Conservation (phyloP, 2,888 invertebrate species). For the Notocelia uddmanniana region DNA sequence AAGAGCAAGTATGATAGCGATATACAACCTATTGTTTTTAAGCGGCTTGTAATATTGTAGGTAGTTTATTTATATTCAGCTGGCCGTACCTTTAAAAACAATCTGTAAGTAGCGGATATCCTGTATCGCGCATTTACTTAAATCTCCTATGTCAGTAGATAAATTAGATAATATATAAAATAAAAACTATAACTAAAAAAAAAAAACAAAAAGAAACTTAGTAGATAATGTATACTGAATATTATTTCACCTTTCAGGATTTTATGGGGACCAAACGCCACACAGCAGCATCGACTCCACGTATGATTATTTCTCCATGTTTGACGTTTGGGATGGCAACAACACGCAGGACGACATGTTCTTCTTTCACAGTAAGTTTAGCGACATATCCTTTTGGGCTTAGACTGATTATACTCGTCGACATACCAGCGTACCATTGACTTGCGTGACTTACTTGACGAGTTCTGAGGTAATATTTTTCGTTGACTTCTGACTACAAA, state of each 20-base stretch:
- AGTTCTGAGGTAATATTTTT: neutral
- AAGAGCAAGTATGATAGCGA: too few relatives aligned
- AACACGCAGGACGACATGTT: constrained; percentile 66
- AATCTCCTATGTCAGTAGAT: neutral
- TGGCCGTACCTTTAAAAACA: neutral
- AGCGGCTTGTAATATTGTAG: neutral
- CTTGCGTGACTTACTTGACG: neutral
- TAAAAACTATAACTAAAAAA: too few relatives aligned
- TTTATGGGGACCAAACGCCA: constrained; percentile 77
- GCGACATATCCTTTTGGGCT: constrained; percentile 33
- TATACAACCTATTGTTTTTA: too few relatives aligned
- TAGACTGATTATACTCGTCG: neutral
- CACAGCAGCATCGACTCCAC: constrained; percentile 79
- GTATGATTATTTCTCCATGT: constrained; percentile 76
- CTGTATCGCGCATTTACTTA: neutral
- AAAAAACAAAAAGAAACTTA: too few relatives aligned
- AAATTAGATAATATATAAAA: too few relatives aligned
- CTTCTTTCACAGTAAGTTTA: constrained; percentile 69
- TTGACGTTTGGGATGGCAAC: constrained; percentile 70
- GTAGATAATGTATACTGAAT: neutral
- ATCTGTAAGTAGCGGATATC: neutral
- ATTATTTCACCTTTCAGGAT: constrained; percentile 63
- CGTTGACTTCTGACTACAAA: neutral
- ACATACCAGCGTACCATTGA: neutral
- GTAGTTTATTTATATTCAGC: neutral